phyloP scores from a whole-genome alignment of 1,140 invertebrate genomes.

The Notospermus geniculatus region DNA sequence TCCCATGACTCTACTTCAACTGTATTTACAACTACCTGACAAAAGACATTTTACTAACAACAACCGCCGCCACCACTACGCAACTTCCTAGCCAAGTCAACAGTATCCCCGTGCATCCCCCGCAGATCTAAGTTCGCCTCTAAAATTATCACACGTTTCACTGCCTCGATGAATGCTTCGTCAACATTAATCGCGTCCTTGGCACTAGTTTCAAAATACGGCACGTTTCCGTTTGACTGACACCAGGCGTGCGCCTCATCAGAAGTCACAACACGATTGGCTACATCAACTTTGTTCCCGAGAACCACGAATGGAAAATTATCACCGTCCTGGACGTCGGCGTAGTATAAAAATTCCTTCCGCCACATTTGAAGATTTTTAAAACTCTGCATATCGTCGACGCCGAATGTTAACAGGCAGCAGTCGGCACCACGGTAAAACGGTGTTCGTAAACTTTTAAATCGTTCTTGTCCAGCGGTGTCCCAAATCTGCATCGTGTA shows the following conservation, averaged over 20 bases:
- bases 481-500: constrained; percentile 75
- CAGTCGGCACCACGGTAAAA: constrained; percentile 92
- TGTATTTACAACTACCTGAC: no score
- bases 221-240: constrained; percentile 93
- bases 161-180: constrained; percentile 94
- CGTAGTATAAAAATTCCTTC: constrained; percentile 86
- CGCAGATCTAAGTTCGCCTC: constrained; percentile 43
- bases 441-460: constrained; percentile 81
- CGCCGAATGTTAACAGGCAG: constrained; percentile 80
- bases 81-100: constrained; percentile 36
- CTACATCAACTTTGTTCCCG: constrained; percentile 71
- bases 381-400: constrained; percentile 82
- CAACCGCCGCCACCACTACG: background rate
- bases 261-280: constrained; percentile 33
- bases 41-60: no score
- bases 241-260: constrained; percentile 91
- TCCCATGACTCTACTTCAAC: no score
- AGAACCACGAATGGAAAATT: constrained; percentile 85
- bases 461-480: constrained; percentile 55
- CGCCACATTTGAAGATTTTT: constrained; percentile 81
- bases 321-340: constrained; percentile 73
- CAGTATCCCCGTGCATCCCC: constrained; percentile 38
- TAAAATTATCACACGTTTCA: constrained; percentile 42
- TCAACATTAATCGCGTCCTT: constrained; percentile 98
- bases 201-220: constrained; percentile 98